Conservation (phyloP, 23 tunicate genomes). For the Corella eumyota region DNA sequence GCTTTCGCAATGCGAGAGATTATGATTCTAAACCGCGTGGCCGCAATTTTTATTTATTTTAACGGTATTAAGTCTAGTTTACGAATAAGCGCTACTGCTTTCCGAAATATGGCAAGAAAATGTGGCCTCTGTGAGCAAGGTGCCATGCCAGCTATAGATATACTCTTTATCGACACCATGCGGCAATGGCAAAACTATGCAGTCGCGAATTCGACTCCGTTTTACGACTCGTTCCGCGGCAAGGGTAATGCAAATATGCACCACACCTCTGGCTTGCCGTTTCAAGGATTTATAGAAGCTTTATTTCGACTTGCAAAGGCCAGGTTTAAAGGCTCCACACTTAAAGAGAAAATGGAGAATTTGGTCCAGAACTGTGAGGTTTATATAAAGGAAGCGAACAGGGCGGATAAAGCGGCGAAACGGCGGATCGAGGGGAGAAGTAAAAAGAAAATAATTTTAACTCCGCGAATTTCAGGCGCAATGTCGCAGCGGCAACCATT, state of each 20-base stretch:
- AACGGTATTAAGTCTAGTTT: constrained; percentile 74
- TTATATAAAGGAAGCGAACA: constrained; percentile 46
- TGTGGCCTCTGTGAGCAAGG: constrained; percentile 73
- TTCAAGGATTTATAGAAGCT: constrained; percentile 90
- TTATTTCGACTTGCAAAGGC: constrained; percentile 48
- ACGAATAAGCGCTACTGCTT: constrained; percentile 63
- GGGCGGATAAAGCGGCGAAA: constrained; percentile 22
- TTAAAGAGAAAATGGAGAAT: constrained; percentile 57
- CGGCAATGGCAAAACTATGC: constrained; percentile 75
- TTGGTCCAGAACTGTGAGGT: constrained; percentile 50
- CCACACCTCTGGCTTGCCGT: constrained; percentile 57
- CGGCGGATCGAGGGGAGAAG: not conserved
- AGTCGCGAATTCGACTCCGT: constrained; percentile 30
- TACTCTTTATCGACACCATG: constrained; percentile 75
- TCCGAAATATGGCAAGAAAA: constrained; percentile 83
- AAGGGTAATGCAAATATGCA: constrained; percentile 14
- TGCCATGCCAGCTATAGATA: constrained; percentile 74
- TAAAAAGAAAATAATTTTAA: not conserved
- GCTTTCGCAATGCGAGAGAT: constrained; percentile 31
- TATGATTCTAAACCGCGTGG: constrained; percentile 41
- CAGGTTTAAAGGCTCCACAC: constrained; percentile 42
- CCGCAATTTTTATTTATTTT: constrained; percentile 63
- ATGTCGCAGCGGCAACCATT: constrained; percentile 29
- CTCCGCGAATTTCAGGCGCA: constrained; percentile 29
- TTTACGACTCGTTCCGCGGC: constrained; percentile 18